Evolutionary conservation across 2,797 vertebrate genomes (phyloP), one percentile per base, ranked within the genome.

Genomic region (Moxostoma hubbsi): DNA sequence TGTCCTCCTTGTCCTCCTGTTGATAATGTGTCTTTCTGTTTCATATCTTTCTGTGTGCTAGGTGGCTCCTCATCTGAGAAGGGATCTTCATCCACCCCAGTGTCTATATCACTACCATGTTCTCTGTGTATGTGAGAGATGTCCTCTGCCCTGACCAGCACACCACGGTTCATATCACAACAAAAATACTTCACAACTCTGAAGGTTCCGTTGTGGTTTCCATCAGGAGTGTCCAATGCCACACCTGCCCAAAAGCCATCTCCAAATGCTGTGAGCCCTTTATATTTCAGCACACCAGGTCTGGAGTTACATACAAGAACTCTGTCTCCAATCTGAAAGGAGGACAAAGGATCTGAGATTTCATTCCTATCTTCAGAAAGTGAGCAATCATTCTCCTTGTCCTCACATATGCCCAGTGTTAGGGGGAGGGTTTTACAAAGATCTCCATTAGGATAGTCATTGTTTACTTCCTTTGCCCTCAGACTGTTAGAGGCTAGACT

Each of bases 171-270:
- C 67, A 87, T 84, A 59, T 86, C 68, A 59, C 88, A 92, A 53
- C 84, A 85, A 50, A 92, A 93, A 70, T 90, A 92, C 24, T 87
- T 87, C 46, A 91, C 81, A 9, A 88, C 90, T 81, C 88, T 50
- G 16, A 83, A 90, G 5, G 83, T 88, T 62, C 91, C 92, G 85
- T 87, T 65, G 7, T 85, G 82, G 55, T 89, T 89, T 47, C 90
- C 92, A 75, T 80, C 85, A 46, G 91, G 84, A 53, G 75, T 86
- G 75, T 92, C 91, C 54, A 92, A 86, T 0, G 86, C 88, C 11
- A 92, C 89, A 4, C 88, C 90, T 77, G 88, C 90, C 92, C 92
- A 91, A 1, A 85, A 82, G 0, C 90, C 91, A 9, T 73, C 72
- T 3, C 57, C 87, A 82, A 92, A 92, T 10, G 47, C 50, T 2